Evolutionary conservation across 2,888 invertebrate genomes (phyloP), one percentile per base, ranked within the genome.

Genomic region (Rhyacophila evoluta): DNA sequence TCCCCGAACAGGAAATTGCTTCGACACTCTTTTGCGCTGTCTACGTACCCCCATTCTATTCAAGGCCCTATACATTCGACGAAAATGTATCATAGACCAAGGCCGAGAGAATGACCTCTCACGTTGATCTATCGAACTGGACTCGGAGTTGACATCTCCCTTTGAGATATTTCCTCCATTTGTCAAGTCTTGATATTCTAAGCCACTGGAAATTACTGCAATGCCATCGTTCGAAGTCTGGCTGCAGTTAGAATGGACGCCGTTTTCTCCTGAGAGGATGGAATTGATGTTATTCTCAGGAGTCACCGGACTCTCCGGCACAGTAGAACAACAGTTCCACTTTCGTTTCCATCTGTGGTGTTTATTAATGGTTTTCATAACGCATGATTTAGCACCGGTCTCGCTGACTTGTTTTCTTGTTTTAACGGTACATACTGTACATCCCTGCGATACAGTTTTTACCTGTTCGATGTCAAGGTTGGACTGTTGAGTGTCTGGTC

Each of bases 261-360:
- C 79, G 41, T 81, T 75, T 41, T 79, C 79, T 25, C 25, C 55
- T 19, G 55, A 55, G 37, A 74, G 67, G 68, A 77, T 79, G 69
- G 86, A 84, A 69, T 87, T 83, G 0, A 89, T 85, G n/a, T 86
- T 85, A 84, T 90, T 90, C 75, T 88, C 87, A 73, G 90, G 89
- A 83, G 90, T 89, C 84, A 91, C 91, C 0, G 91, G 91, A 85
- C 91, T 91, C 81, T 91, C 91, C 0, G 91, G 91, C 6, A 91
- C 90, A 36, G 89, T 89, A 67, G 90, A 86, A 83, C 91, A 92
- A 83, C 91, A 92, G 83, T 91, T 91, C 91, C 91, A 92, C 86
- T 89, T 91, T 83, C 89, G 87, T 38, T 88, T 85, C 87, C 87
- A 88, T 28, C 88, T 85, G 81, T 88, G 88, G 79, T 87, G 87